Conservation (phyloP, 2,888 invertebrate species). For the Eilema caniola region DNA sequence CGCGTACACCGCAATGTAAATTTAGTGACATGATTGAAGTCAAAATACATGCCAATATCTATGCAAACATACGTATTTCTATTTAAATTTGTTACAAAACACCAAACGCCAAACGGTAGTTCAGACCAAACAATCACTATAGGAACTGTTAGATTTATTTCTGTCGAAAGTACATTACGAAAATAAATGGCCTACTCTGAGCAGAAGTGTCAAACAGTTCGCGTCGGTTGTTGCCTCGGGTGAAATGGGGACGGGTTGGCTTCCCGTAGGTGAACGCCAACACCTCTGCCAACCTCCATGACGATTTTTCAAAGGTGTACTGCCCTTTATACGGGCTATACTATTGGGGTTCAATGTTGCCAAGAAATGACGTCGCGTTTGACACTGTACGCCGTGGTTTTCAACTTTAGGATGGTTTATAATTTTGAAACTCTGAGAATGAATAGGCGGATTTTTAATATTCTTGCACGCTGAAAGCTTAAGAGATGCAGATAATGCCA, state of each 20-base stretch:
- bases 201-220: constrained; percentile 73
- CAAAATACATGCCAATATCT: no score
- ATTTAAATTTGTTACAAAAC: constrained; percentile 42
- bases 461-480: no score
- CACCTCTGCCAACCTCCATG: constrained; percentile 54
- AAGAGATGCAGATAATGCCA: no score
- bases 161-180: constrained; percentile 63
- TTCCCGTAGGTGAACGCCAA: constrained; percentile 62
- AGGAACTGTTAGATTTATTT: constrained; percentile 72
- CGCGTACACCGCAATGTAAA: no score
- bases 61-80: constrained; percentile 19
- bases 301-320: constrained; percentile 41
- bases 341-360: not conserved
- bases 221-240: constrained; percentile 70
- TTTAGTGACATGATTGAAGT: no score
- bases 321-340: constrained; percentile 4
- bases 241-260: constrained; percentile 65
- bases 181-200: constrained; percentile 74
- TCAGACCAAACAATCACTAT: constrained; percentile 64
- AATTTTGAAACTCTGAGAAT: no score
- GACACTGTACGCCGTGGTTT: not conserved
- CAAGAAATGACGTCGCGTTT: not conserved
- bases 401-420: no score
- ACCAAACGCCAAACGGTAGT: constrained; percentile 45
- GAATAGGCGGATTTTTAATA: no score